Evolutionary conservation across 2,797 vertebrate species (phyloP), one percentile per base, ranked within the genome.

Genomic region (Myiotriccus ornatus): DNA sequence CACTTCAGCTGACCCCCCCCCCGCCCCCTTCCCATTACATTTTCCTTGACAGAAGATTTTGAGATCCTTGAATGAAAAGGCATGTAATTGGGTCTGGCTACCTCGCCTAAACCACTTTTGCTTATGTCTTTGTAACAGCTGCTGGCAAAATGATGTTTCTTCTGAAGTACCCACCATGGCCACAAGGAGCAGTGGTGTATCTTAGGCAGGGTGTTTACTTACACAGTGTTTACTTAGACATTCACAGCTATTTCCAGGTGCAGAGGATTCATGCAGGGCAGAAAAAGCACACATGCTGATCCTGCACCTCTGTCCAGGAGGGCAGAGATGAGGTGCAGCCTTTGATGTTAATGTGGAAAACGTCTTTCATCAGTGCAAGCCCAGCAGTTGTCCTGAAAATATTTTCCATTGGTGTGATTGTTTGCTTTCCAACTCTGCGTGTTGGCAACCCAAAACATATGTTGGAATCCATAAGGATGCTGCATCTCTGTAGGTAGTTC

Each of bases 311-410:
- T 64, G 71, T 11, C 75, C 49, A 2, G 0, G 16, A 34, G 65
- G 1, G 1, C 44, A 44, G 65, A 34, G 56, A 47, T 28, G 49
- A 93, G 83, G 47, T 75, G 57, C 87, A 81, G 83, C 46, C 90
- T 87, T 93, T 86, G 82, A 62, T 84, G 41, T 43, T 70, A 9
- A 10, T 30, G 73, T 65, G 89, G 71, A 85, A 78, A 68, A 59
- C 21, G 56, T 21, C 79, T 84, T 86, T 62, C 35, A 57, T 64
- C 69, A 14, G 14, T 62, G 79, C 79, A 65, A 86, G 76, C 89
- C 69, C 65, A 85, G 91, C 22, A 3, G 69, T 69, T 81, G 79
- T 44, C 82, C 47, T 71, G 55, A 74, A 89, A 91, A 77, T 83
- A 77, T 70, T 94, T 92, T 89, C 49, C 37, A 8, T 43, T n/a